Percentiles rank a stretch among this genome's conserved stretches.
Evolutionary conservation across 2,888 invertebrate genomes (phyloP).

Genomic region (Odontomyia ornata): DNA sequence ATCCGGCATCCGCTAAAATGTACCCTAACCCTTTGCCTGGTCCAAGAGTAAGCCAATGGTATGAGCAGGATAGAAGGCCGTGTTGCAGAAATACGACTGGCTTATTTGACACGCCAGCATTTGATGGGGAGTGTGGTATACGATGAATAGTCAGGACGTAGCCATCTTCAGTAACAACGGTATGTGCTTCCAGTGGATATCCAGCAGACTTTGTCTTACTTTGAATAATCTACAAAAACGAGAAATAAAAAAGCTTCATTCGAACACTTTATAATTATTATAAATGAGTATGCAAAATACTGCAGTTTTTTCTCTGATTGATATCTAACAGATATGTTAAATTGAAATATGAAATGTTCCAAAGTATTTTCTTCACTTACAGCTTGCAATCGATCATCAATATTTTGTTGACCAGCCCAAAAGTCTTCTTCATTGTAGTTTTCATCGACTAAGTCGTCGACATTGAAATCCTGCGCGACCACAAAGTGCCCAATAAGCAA

Average conservation of each 20-base stretch:
- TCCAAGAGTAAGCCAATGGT: constrained; percentile 77
- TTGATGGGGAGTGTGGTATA: constrained; percentile 63
- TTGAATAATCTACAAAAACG: not conserved
- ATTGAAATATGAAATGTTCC: not conserved
- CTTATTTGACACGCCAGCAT: not conserved
- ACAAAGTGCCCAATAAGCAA: constrained; percentile 10
- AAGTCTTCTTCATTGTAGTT: not conserved
- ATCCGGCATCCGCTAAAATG: too few species aligned
- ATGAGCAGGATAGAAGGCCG: constrained; percentile 70
- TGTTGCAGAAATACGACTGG: constrained; percentile 66
- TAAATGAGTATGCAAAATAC: not conserved
- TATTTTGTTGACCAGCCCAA: not conserved
- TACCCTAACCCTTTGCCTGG: constrained; percentile 69
- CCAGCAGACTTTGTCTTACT: constrained; percentile 54
- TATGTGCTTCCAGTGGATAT: constrained; percentile 70
- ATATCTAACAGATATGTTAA: too few species aligned
- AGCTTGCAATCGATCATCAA: not conserved
- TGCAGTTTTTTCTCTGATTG: not conserved
- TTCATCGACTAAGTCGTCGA: not conserved
- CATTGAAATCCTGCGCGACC: not conserved
- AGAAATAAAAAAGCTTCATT: not conserved
- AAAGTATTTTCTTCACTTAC: constrained; percentile 12
- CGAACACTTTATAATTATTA: too few species aligned
- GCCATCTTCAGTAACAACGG: constrained; percentile 73
- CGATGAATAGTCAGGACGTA: constrained; percentile 78